Base-by-base conservation (phyloP, 2,113 vertebrate species). In the Synchiropus splendidus region DNA sequence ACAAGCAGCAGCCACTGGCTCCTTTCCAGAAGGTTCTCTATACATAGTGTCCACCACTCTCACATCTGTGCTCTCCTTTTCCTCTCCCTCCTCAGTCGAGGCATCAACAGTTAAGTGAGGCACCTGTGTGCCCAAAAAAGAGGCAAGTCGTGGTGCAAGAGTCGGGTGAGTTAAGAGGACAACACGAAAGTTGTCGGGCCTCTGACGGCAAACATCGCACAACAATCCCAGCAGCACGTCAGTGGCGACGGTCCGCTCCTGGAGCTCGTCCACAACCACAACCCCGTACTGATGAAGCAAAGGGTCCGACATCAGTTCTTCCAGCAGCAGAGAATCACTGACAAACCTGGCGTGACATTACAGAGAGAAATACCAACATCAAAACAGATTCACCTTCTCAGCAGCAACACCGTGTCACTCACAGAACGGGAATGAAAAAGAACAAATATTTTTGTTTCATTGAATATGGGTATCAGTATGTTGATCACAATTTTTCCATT, bases 231-330 rank as follows among this genome's bases (percentile, higher is more conserved):
- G 86, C 17, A 98, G 84, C 10, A 86, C 84, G 3, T 97, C 95
- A 0, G 89, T 92, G 61, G 93, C 74, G 38, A 98, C 82, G 0
- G 91, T 92, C 5, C 91, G 88, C 66, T 96, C 91, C 82, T 96
- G 93, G 0, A 61, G 80, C 78, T 98, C 95, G 1, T 98, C 95
- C 75, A 98, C 45, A 17, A 98, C 84, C 52, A 98, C 75, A 1
- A 94, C 74, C 0, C 85, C 83, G 1, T 91, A 94, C 74, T 85
- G 82, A 33, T 85, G 89, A 50, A 91, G 77, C 63, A 92, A 84
- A 0, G 87, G 89, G 49, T 89, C 89, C 0, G 94, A 98, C 68
- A 90, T 94, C 86, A 96, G 85, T 59, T 98, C 95, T 48, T 90
- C 85, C 38, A 98, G 74, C 32, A 98, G 85, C n/a, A 94, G 83